These are phyloP conservation scores for Xenops minutus DNA, from an alignment of 2,797 vertebrate species.

Conservation along the genomic window DNA sequence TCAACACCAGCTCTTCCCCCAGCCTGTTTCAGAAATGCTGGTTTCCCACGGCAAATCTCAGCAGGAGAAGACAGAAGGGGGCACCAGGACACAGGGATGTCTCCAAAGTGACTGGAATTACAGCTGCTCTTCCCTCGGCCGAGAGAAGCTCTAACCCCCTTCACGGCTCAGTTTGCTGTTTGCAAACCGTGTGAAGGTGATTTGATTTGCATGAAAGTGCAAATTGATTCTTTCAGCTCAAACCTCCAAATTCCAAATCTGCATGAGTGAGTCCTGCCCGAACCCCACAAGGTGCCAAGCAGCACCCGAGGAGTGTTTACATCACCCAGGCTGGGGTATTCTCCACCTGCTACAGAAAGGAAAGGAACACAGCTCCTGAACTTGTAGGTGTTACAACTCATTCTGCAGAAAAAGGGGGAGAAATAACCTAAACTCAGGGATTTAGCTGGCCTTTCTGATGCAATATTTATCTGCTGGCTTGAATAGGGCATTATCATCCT, in stretches of 20 bases:
- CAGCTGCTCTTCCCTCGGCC: not conserved
- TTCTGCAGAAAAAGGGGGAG: not conserved
- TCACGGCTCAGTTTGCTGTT: not conserved
- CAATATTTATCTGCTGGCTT: not conserved
- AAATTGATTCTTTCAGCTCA: not conserved
- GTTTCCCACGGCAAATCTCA: not conserved
- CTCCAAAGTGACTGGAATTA: not conserved
- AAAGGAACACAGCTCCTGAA: not conserved
- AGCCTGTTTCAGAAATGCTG: not conserved
- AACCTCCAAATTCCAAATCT: not conserved
- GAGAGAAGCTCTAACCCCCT: not conserved
- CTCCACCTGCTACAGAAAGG: not conserved
- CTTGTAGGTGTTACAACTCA: not conserved
- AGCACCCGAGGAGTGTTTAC: not conserved
- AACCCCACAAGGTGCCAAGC: not conserved
- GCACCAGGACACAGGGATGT: not conserved
- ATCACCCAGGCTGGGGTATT: not conserved
- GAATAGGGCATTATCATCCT: not conserved
- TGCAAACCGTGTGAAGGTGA: not conserved
- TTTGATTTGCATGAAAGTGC: not conserved
- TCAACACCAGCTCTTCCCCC: not conserved
- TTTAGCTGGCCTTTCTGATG: not conserved
- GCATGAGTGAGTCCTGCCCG: not conserved
- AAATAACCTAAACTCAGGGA: not conserved
- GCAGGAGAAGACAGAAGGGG: not conserved